Evolutionary conservation across 2,888 invertebrate genomes (phyloP).

Genomic region (Theristus sp.): DNA sequence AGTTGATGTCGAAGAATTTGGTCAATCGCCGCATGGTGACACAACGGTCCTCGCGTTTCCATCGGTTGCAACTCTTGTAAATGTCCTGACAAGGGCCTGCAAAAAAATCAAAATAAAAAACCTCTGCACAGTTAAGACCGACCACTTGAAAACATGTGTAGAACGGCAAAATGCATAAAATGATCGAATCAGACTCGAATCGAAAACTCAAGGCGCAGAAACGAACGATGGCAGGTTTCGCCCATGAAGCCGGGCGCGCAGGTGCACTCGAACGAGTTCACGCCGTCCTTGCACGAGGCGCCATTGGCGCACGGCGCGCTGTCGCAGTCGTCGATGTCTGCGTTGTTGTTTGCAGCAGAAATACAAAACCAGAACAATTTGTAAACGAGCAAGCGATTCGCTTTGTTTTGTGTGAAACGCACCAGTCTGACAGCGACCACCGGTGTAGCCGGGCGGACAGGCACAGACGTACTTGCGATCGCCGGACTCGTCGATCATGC

Average conservation of each 20-base stretch:
- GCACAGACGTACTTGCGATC: background rate
- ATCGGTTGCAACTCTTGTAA: conserved; percentile 26
- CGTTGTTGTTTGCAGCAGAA: too few species aligned
- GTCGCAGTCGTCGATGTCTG: conserved; percentile 4
- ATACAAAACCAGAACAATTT: background rate
- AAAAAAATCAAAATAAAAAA: background rate
- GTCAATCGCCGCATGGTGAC: conserved; percentile 21
- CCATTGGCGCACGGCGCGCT: conserved; percentile 3
- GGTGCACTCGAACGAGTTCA: conserved; percentile 13
- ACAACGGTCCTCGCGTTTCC: conserved; percentile 27
- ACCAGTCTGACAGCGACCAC: conserved; percentile 2
- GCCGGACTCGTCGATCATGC: background rate
- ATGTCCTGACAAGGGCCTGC: conserved; percentile 28
- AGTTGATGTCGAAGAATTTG: conserved; percentile 28
- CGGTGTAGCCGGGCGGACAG: conserved; percentile 3
- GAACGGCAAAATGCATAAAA: too few species aligned
- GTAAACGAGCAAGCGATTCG: background rate
- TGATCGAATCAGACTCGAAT: too few species aligned
- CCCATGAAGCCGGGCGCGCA: conserved; percentile 28
- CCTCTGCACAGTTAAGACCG: background rate
- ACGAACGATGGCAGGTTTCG: conserved; percentile 24
- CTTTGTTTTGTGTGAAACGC: background rate
- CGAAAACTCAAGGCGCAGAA: too few species aligned
- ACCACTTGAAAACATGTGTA: too few species aligned
- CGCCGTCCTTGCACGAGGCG: background rate